Evolutionary conservation across 1,140 invertebrate species (phyloP), one percentile per base, ranked within the genome.

Genomic region (Procambarus clarkii): DNA sequence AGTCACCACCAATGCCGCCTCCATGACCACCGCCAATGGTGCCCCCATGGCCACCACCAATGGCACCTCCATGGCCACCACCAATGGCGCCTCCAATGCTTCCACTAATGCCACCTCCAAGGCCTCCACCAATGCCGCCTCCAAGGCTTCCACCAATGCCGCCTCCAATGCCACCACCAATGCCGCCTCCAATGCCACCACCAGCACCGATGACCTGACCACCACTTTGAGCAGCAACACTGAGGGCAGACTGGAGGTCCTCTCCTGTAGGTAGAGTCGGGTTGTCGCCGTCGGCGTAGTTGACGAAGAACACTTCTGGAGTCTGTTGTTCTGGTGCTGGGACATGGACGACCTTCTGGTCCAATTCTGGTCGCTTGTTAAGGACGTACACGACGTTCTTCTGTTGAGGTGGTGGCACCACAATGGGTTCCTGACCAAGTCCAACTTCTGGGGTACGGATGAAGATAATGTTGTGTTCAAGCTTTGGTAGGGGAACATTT

Each of bases 301-400:
- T 81, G 77, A 88, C 60, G 58, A 88, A 88, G 78, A 58, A 88
- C 15, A 88, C 86, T 44, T 88, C 79, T 5, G 86, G 86, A n/a
- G 8, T 45, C 15, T 60, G 18, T 15, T 76, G 77, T 44, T 60
- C 15, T 9, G 58, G 34, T 11, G 58, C 60, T n/a, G 86, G 76
- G n/a, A 71, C 60, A 7, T 88, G 50, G 44, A 88, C 71, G 34
- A 88, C 18, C n/a, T 64, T 24, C 74, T 50, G 85, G n/a, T 78
- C 69, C 44, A n/a, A 13, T 15, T 64, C 71, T 15, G 58, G 78
- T 8, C 84, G 78, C 64, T 92, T 90, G 83, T 83, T 92, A 24
- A 92, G 92, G 77, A 92, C 71, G 64, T 92, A 92, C 9, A 92
- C 85, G 46, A 91, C 64, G 81, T 84, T 90, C 64, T 91, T 91